Evolutionary conservation across 2,797 vertebrate species (phyloP), one percentile per base, ranked within the genome.

Genomic region (Bufotes viridis): DNA sequence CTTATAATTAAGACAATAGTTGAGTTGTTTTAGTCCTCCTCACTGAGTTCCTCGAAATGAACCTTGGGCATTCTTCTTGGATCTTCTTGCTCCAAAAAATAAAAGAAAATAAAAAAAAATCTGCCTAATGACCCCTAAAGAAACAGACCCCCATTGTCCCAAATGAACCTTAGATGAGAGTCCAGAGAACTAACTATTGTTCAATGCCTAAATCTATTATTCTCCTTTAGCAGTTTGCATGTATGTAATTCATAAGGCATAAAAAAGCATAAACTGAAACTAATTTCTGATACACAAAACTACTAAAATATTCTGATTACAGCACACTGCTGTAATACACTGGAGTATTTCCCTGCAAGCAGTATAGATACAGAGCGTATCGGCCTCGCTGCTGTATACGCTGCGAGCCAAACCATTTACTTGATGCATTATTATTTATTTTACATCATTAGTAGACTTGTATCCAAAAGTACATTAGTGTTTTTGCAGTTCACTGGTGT

Each of bases 351-450:
- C 67, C 26, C 26, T 14, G 0, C 14, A 5, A 29, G 15, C 26
- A 6, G 20, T 69, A 69, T 4, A 69, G 42, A 78, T 63, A 60
- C 61, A 61, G 34, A 60, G 11, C 20, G 24, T 14, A 53, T 7
- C 55, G 26, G 22, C 24, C 69, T 61, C 8, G 42, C 61, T 80
- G 65, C 42, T 55, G 70, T 65, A 84, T 61, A 88, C 18, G 61
- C 51, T 79, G 55, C 79, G 55, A 67, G 51, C 61, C 60, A 58
- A 78, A 29, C n/a, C 82, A 61, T 84, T 84, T 67, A 70, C 63
- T 61, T 80, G 82, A 79, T 79, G 76, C 76, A 88, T 88, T 24
- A 70, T 84, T 88, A 84, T 88, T 88, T 88, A 67, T 80, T 72
- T 80, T 53, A 65, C 87, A 84, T 84, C 67, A 80, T 80, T 84